Evolutionary conservation across 2,797 vertebrate species (phyloP).

Genomic region (Vipera ursinii): DNA sequence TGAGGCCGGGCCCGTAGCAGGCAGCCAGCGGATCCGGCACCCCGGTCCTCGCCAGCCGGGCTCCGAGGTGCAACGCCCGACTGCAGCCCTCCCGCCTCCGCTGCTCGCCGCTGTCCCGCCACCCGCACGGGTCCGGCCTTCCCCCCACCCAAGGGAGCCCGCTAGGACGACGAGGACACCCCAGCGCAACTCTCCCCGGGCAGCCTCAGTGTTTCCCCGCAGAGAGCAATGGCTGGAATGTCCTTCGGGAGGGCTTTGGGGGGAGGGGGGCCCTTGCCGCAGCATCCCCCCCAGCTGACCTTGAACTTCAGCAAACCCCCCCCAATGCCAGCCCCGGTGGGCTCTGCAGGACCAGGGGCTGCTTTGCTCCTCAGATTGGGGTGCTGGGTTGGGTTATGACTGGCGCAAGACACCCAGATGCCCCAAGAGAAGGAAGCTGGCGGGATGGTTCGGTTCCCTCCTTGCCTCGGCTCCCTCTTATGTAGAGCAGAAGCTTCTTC

Average conservation of each 20-base stretch:
- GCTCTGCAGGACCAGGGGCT: neutral
- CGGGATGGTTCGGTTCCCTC: neutral
- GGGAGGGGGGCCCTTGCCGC: neutral
- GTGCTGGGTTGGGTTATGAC: neutral
- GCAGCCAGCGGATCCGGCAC: neutral
- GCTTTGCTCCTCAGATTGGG: neutral
- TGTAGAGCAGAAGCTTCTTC: neutral
- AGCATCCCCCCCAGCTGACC: neutral
- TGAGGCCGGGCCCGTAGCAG: neutral
- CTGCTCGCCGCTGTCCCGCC: neutral
- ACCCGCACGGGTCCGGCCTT: neutral
- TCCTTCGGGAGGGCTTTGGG: neutral
- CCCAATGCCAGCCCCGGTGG: too few relatives aligned
- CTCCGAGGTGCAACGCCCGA: neutral
- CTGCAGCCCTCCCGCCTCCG: neutral
- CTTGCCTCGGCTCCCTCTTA: neutral
- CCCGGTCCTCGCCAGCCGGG: neutral
- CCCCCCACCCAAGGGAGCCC: neutral
- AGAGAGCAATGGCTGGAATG: neutral
- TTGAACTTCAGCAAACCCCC: neutral
- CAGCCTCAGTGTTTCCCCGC: neutral
- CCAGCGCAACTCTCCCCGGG: neutral
- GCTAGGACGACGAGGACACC: neutral
- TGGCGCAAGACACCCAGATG: neutral
- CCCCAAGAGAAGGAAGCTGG: neutral